phyloP scores from a whole-genome alignment of 1,140 invertebrate genomes.

The Eriosoma lanigerum region DNA sequence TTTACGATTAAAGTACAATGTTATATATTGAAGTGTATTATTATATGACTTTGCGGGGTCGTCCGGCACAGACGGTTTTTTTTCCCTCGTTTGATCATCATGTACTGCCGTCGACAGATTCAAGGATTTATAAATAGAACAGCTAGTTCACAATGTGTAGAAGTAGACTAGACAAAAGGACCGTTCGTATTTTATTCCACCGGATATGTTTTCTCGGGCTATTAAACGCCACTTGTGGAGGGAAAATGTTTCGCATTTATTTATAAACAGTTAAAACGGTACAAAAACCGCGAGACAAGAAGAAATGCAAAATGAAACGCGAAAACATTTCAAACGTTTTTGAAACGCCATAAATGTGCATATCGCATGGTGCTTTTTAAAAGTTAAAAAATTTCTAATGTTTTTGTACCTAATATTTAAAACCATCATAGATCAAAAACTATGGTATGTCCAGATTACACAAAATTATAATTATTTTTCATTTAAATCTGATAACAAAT shows the following conservation, averaged over 20 bases:
- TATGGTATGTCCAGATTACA: too few species aligned
- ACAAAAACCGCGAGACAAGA: not conserved
- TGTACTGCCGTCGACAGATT: constrained; percentile 9
- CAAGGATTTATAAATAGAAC: constrained; percentile 21
- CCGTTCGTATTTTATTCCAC: not conserved
- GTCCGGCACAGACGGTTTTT: not conserved
- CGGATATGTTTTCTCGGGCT: constrained; percentile 47
- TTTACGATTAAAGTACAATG: too few species aligned
- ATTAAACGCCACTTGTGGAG: constrained; percentile 46
- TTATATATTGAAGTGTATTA: too few species aligned
- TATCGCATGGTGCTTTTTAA: too few species aligned
- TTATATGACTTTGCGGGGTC: not conserved
- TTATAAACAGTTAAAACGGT: not conserved
- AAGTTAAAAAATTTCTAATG: too few species aligned
- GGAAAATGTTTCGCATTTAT: constrained; percentile 40
- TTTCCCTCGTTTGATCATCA: constrained; percentile 12
- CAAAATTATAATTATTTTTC: too few species aligned
- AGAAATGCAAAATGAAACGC: not conserved
- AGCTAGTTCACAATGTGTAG: not conserved
- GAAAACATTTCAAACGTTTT: too few species aligned
- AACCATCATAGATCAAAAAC: too few species aligned
- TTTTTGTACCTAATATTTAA: too few species aligned
- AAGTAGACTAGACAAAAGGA: not conserved
- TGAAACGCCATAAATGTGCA: too few species aligned
- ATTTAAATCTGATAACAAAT: too few species aligned